Base-by-base conservation (phyloP, 2,888 invertebrate species). In the Craniophora ligustri region DNA sequence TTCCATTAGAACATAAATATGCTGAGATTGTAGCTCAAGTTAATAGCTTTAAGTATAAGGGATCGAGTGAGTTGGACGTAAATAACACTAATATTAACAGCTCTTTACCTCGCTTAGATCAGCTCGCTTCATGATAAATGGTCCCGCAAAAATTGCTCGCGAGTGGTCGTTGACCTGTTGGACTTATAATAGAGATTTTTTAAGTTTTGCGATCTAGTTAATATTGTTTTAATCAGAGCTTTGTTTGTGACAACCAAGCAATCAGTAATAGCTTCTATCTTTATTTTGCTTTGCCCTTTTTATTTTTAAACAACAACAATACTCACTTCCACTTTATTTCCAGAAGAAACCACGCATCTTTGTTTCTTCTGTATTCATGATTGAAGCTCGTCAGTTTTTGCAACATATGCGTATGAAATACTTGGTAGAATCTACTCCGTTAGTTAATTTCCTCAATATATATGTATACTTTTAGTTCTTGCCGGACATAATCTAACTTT, bases 41-140 rank as follows among this genome's bases (percentile, higher is more conserved):
- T 70, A 69, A 72, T 67, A 55, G 50, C 66, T 56, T 59, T 56
- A 73, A 73, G 70, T 73, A 58, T 54, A 49, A 38, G 38, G 51
- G 13, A 57, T 53, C 42, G 54, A 48, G 39, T 11, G 48, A 32
- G 50, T 56, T 62, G 55, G 68, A 54, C 26, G 31, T 32, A 54
- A 60, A 69, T 61, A 50, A 65, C 58, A 61, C 73, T 53, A 46
- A 72, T 65, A 65, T 70, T 72, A 65, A 72, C 55, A 55, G 57
- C 40, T 68, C 30, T 35, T 64, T 68, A 57, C 54, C 34, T 47
- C 47, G 44, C 35, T 46, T 57, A 62, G 62, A 54, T 67, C 49
- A 56, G 31, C 57, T 66, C 48, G 45, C 68, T 51, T 34, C 34
- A 39, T 39, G 28, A 41, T 63, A 31, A 64, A 40, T 40, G 44